A percentile compares a stretch with the other conserved stretches of the same genome.
These are phyloP conservation scores for Antheraea mylitta DNA, from an alignment of 1,140 invertebrate genomes.

Conservation along the genomic window DNA sequence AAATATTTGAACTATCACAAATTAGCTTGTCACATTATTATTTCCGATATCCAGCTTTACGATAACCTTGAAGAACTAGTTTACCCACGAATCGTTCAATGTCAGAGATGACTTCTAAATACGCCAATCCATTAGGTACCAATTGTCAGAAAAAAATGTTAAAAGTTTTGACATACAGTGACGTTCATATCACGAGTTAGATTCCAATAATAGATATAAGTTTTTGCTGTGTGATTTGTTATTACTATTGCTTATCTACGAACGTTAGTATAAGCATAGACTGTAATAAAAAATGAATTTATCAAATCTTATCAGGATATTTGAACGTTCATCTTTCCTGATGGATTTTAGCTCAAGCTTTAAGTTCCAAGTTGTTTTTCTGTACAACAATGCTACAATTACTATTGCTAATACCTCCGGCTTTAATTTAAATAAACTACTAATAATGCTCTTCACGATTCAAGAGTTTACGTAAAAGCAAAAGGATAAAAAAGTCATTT, in stretches of 20 bases:
- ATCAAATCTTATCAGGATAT: neutral
- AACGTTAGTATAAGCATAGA: neutral
- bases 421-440: neutral
- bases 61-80: neutral
- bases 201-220: neutral
- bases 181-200: neutral
- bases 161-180: slow-evolving; percentile 1
- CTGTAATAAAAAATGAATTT: neutral
- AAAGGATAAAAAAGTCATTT: neutral
- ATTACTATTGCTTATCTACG: neutral
- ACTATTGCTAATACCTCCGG: no score
- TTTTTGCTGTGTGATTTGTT: neutral
- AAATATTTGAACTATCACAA: no score
- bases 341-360: no score
- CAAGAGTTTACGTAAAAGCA: neutral
- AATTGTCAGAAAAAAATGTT: slow-evolving; percentile 3
- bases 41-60: neutral
- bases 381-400: no score
- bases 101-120: neutral
- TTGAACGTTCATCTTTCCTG: neutral
- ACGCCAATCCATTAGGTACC: neutral
- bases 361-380: no score
- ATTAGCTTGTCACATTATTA: no score
- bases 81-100: neutral
- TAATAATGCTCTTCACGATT: neutral